Percentiles rank a stretch among this genome's conserved stretches.
phyloP scores from a whole-genome alignment of 2,797 vertebrate species.

The Pseudotriccus pelzelni region DNA sequence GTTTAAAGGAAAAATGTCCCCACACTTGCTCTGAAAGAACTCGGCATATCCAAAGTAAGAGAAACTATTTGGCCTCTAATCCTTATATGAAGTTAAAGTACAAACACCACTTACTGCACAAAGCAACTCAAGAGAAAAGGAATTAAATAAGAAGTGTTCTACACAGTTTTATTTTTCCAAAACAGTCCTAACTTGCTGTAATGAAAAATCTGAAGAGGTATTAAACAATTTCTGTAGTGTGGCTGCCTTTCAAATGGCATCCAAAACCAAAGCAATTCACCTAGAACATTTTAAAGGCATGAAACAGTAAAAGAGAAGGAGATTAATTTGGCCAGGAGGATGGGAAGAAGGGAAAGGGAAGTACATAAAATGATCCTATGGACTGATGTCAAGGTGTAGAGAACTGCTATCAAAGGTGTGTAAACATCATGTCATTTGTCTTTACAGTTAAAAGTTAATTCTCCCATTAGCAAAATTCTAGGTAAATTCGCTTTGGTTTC shows the following conservation, averaged over 20 bases:
- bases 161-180: neutral
- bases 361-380: neutral
- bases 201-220: neutral
- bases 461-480: neutral
- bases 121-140: neutral
- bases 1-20: neutral
- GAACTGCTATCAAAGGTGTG: neutral
- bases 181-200: neutral
- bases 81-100: neutral
- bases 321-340: neutral
- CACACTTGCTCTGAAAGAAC: neutral
- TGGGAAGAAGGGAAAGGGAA: neutral
- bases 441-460: neutral
- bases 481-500: neutral
- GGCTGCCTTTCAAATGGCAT: neutral
- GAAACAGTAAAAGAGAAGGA: neutral
- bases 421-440: neutral
- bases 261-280: neutral
- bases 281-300: neutral
- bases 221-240: neutral
- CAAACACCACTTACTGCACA: neutral
- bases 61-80: neutral
- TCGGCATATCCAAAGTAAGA: neutral
- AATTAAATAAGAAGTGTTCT: neutral
- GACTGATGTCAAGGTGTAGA: neutral